Percentiles rank a stretch among this genome's conserved stretches.
Conservation (phyloP, 2,888 invertebrate species). For the Tribolium freemani region DNA sequence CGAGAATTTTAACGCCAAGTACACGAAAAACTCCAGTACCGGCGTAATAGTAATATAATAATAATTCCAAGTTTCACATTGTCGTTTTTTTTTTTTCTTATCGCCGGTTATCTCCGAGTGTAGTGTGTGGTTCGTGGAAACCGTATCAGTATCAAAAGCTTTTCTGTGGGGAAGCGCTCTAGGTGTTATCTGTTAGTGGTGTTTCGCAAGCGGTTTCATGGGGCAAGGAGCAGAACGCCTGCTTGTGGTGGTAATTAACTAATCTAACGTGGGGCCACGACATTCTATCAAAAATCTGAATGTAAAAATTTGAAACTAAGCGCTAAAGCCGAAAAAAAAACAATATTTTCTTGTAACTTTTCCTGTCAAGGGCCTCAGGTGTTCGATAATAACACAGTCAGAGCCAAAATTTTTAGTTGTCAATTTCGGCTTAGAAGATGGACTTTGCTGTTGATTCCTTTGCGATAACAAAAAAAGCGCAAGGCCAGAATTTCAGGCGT, state of each 20-base stretch:
- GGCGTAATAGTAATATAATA: not conserved
- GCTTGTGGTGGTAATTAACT: not conserved
- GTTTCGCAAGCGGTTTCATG: constrained; percentile 17
- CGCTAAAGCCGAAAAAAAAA: too few relatives aligned
- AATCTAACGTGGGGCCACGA: too few relatives aligned
- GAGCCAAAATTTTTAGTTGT: too few relatives aligned
- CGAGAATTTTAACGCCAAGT: constrained; percentile 30
- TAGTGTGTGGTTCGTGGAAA: constrained; percentile 1
- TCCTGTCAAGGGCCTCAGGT: too few relatives aligned
- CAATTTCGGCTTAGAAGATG: too few relatives aligned
- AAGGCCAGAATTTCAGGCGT: constrained; percentile 24
- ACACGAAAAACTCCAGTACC: constrained; percentile 19
- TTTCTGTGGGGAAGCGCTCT: constrained; percentile 7
- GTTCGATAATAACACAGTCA: too few relatives aligned
- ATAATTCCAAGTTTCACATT: not conserved
- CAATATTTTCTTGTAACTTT: too few relatives aligned
- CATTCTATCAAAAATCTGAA: too few relatives aligned
- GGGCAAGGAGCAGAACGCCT: constrained; percentile 2
- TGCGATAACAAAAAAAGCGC: not conserved
- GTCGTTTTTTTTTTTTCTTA: not conserved
- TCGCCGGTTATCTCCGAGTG: not conserved
- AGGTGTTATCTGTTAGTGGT: not conserved
- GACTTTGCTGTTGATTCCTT: too few relatives aligned
- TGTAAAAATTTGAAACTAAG: too few relatives aligned
- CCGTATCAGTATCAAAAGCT: constrained; percentile 10